Evolutionary conservation across 2,797 vertebrate genomes (phyloP), one percentile per base, ranked within the genome.

Genomic region (Tarsius wallacei): DNA sequence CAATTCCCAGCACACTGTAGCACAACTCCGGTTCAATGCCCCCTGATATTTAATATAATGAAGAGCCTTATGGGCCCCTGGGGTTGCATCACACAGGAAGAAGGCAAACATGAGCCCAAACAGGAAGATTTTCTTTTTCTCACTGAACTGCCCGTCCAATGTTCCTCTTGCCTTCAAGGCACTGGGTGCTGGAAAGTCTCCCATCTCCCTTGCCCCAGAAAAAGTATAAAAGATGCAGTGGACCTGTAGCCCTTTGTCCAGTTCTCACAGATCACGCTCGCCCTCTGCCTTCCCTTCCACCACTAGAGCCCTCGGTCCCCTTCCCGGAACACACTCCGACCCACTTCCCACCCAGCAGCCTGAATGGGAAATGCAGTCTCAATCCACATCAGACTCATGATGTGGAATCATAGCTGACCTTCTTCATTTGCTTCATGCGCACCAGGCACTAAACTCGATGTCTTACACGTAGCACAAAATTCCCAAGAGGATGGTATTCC

Each of bases 351-450:
- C 1, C 1, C 10, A 0, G 47, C 26, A 47, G 81, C 70, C 51
- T 1, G 26, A 15, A 31, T 1, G 0, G 11, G 28, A 55, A 24
- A 9, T 0, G 7, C 16, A 31, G 71, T 0, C 0, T 7, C 1
- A 0, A 5, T 1, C 15, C 17, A 6, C 5, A 0, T 2, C 0
- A 15, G 57, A 8, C 13, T 3, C 24, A 0, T 0, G 22, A 17
- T 0, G 87, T 15, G 14, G 42, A 42, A 42, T 42, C 3, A 7
- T 1, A 0, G 5, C 22, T 21, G 16, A 14, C 7, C 0, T 0
- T n/a, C 19, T 2, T 4, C 24, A 1, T 9, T 0, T 0, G 24
- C n/a, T 31, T 57, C 1, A n/a, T 6, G 73, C 13, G 36, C 12
- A 2, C 19, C 53, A 59, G 36, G 0, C 5, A 0, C 59, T 4